phyloP scores from a whole-genome alignment of 2,888 invertebrate species.

The Aspidapion aeneum region DNA sequence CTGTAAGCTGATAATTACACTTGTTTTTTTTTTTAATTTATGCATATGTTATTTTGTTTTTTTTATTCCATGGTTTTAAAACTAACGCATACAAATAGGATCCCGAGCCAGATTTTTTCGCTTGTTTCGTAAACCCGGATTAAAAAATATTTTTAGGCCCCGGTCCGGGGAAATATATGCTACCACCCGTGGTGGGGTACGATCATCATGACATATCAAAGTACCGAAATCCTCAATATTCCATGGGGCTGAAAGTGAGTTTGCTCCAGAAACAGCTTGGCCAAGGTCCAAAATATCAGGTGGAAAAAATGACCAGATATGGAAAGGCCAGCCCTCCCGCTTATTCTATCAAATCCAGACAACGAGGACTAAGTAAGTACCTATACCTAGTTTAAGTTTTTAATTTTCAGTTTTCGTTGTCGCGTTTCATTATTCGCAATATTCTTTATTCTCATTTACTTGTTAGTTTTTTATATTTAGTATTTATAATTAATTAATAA shows the following conservation, averaged over 20 bases:
- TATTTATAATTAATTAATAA: too few relatives aligned
- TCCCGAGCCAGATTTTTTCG: too few relatives aligned
- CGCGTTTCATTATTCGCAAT: too few relatives aligned
- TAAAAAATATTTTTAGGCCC: slow-evolving; percentile 59
- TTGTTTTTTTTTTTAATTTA: too few relatives aligned
- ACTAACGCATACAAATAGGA: too few relatives aligned
- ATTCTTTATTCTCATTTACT: too few relatives aligned
- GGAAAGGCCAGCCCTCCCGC: slow-evolving; percentile 53
- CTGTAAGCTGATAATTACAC: too few relatives aligned
- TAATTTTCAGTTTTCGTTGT: slow-evolving; percentile 1
- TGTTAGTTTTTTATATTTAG: too few relatives aligned
- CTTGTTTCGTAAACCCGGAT: too few relatives aligned
- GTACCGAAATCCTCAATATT: slow-evolving; percentile 61
- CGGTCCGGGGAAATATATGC: slow-evolving; percentile 62
- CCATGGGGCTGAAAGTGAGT: slow-evolving; percentile 51
- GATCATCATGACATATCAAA: slow-evolving; percentile 59
- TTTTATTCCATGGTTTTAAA: too few relatives aligned
- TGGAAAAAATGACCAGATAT: slow-evolving; percentile 50
- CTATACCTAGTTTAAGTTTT: too few relatives aligned
- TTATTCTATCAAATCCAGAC: slow-evolving; percentile 44
- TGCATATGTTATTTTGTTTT: too few relatives aligned
- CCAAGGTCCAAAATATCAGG: slow-evolving; percentile 51
- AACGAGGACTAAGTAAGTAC: slow-evolving; percentile 32
- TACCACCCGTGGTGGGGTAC: slow-evolving; percentile 61
- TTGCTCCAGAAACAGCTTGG: slow-evolving; percentile 32